These are phyloP conservation scores for Nephrotoma appendiculata DNA, from an alignment of 2,888 invertebrate species.

Conservation along the genomic window DNA sequence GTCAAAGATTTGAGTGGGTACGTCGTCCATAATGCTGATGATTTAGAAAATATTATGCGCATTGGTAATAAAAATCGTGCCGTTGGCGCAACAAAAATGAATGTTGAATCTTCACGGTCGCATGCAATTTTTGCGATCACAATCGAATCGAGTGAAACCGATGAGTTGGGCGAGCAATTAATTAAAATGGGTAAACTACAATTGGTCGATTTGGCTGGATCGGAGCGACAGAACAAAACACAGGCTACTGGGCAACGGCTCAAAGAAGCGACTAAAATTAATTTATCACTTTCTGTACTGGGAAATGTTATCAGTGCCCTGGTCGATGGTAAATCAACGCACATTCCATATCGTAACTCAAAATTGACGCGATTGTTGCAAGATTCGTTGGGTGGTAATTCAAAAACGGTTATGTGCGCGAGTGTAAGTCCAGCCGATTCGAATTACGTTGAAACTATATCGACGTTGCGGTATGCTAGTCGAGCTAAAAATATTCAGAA, in stretches of 20 bases:
- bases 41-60: constrained; percentile 88
- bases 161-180: constrained; percentile 67
- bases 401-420: constrained; percentile 92
- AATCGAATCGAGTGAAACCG: constrained; percentile 84
- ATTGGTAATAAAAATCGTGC: constrained; percentile 90
- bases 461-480: constrained; percentile 91
- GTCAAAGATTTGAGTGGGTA: constrained; percentile 95
- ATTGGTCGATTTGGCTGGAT: constrained; percentile 95
- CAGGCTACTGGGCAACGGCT: constrained; percentile 85
- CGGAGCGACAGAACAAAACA: constrained; percentile 93
- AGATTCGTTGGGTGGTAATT: constrained; percentile 94
- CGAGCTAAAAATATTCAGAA: constrained; percentile 97
- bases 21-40: constrained; percentile 95
- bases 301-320: constrained; percentile 98
- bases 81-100: constrained; percentile 93
- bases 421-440: constrained; percentile 93
- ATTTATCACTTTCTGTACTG: constrained; percentile 89
- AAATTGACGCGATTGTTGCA: constrained; percentile 89
- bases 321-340: constrained; percentile 92
- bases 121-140: constrained; percentile 98
- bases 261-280: constrained; percentile 96
- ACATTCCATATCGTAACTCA: constrained; percentile 96
- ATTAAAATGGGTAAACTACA: constrained; percentile 94
- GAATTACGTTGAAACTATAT: constrained; percentile 95
- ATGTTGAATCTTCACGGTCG: constrained; percentile 87